Evolutionary conservation across 2,888 invertebrate species (phyloP).

Genomic region (Belgica antarctica): DNA sequence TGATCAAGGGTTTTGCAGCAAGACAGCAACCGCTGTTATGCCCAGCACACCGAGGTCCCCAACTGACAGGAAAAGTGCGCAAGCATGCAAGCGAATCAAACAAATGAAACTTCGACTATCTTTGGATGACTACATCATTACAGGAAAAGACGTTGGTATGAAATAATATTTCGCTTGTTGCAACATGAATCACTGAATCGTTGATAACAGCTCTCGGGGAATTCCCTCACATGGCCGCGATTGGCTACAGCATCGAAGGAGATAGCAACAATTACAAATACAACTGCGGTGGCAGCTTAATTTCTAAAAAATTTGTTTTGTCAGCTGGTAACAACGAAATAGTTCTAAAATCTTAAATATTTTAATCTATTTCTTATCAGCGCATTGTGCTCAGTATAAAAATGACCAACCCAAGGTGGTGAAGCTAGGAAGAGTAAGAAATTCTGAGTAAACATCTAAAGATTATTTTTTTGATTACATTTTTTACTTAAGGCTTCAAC

Average conservation of each 20-base stretch:
- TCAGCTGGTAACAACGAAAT: slow-evolving; percentile 29
- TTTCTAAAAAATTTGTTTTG: slow-evolving; percentile 27
- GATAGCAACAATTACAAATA: not conserved
- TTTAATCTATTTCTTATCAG: slow-evolving; percentile 42
- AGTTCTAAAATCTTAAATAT: not conserved
- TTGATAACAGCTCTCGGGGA: slow-evolving; percentile 27
- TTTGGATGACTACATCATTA: too few relatives aligned
- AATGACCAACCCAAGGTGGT: slow-evolving; percentile 41
- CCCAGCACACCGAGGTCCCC: too few relatives aligned
- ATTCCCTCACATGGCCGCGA: slow-evolving; percentile 29
- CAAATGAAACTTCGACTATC: not conserved
- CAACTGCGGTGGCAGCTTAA: slow-evolving; percentile 31
- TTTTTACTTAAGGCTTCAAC: too few relatives aligned
- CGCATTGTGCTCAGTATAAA: slow-evolving; percentile 45
- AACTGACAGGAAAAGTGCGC: slow-evolving; percentile 15
- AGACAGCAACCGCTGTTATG: too few relatives aligned
- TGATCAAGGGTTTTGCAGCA: too few relatives aligned
- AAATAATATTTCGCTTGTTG: too few relatives aligned
- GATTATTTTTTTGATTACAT: too few relatives aligned
- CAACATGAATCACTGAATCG: too few relatives aligned
- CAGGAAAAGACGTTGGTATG: too few relatives aligned
- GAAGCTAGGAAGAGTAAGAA: slow-evolving; percentile 45
- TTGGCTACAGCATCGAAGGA: not conserved
- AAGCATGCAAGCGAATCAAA: slow-evolving; percentile 24
- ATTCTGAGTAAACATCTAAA: too few relatives aligned